phyloP scores from a whole-genome alignment of 2,797 vertebrate species.

The Neostethus bicornis region DNA sequence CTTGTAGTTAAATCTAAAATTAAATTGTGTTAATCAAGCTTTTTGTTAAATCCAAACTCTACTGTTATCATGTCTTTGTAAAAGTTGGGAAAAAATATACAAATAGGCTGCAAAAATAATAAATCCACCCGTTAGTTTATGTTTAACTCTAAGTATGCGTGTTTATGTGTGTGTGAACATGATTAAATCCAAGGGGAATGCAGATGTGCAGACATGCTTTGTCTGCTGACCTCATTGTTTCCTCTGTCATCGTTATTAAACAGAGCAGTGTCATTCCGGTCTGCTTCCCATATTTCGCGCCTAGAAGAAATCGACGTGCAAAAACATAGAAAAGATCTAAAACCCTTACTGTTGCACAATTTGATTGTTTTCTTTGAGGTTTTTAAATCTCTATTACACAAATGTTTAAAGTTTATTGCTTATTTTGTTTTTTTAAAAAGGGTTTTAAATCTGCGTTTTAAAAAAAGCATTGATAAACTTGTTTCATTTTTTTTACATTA shows the following conservation, averaged over 20 bases:
- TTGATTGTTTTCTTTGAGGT: neutral
- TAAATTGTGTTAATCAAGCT: no score
- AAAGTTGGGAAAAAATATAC: neutral
- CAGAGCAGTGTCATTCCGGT: constrained; percentile 9
- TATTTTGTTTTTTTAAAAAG: no score
- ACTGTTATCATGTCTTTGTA: neutral
- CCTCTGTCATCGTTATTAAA: constrained; percentile 47
- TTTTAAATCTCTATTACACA: neutral
- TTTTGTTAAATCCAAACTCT: no score
- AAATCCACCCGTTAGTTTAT: constrained; percentile 5
- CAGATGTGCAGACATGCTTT: constrained; percentile 56
- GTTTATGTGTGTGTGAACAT: constrained; percentile 21
- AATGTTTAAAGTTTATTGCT: neutral
- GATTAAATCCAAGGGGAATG: constrained; percentile 38
- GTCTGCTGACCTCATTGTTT: constrained; percentile 68
- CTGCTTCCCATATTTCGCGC: constrained; percentile 23
- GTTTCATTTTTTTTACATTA: no score
- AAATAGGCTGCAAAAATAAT: constrained; percentile 1
- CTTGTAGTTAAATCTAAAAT: no score
- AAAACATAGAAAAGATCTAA: neutral
- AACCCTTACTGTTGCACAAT: neutral
- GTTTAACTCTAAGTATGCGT: constrained; percentile 10
- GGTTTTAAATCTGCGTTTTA: no score
- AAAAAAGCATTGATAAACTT: no score
- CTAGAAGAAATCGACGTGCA: constrained; percentile 14